Conservation (phyloP, 2,113 vertebrate genomes). For the Caranx ignobilis region DNA sequence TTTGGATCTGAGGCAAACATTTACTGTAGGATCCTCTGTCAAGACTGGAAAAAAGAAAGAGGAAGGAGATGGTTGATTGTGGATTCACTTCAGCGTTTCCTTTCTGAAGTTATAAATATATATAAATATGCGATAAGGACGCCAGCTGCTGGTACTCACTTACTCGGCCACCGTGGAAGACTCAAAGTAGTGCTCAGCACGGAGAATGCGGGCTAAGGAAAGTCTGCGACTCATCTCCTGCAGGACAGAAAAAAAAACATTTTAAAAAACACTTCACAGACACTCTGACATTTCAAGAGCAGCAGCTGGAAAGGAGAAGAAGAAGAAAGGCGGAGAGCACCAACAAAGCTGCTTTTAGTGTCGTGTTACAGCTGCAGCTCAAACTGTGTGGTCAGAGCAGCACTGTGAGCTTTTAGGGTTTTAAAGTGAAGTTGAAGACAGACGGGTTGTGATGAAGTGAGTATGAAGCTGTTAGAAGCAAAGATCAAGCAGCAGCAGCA, state of each 20-base stretch:
- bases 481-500: slow-evolving; percentile 17
- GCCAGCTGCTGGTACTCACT: slow-evolving; percentile 59
- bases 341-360: slow-evolving; percentile 26
- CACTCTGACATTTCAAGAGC: neutral
- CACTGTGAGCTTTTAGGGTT: neutral
- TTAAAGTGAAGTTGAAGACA: neutral
- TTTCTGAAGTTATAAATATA: neutral
- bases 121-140: neutral
- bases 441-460: neutral
- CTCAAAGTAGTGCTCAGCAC: slow-evolving; percentile 91
- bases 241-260: neutral
- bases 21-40: slow-evolving; percentile 84
- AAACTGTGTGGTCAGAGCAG: slow-evolving; percentile 2
- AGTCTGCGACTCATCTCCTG: slow-evolving; percentile 89
- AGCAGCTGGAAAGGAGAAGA: neutral
- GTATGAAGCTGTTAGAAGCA: slow-evolving; percentile 4
- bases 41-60: slow-evolving; percentile 80
- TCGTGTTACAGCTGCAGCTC: neutral
- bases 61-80: neutral
- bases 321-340: neutral
- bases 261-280: neutral
- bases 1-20: slow-evolving; percentile 90
- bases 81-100: neutral
- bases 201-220: slow-evolving; percentile 91
- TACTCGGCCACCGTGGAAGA: slow-evolving; percentile 88